phyloP scores from a whole-genome alignment of 2,113 vertebrate genomes.

The Tauraco erythrolophus region DNA sequence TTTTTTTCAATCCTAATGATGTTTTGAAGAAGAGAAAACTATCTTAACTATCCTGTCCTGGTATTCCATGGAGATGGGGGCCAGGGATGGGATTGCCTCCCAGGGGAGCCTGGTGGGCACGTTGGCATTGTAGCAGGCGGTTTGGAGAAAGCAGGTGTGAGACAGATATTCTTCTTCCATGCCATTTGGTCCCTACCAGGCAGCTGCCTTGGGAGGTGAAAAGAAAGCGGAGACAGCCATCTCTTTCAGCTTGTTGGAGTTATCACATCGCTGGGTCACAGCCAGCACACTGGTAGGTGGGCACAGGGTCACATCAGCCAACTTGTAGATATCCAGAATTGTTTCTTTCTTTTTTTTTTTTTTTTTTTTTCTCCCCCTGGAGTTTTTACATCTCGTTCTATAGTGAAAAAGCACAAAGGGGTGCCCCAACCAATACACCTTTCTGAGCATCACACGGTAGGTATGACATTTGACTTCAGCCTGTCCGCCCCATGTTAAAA shows the following conservation, averaged over 20 bases:
- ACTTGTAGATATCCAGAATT: neutral
- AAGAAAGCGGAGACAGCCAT: neutral
- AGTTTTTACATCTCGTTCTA: neutral
- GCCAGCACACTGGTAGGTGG: slow-evolving; percentile 47
- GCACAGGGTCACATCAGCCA: slow-evolving; percentile 56
- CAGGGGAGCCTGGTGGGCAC: neutral
- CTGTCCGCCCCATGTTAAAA: neutral
- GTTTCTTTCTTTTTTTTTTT: neutral
- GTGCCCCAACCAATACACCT: neutral
- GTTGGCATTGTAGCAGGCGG: neutral
- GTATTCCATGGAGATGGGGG: slow-evolving; percentile 43
- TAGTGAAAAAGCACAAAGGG: neutral
- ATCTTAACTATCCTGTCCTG: slow-evolving; percentile 57
- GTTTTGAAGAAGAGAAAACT: slow-evolving; percentile 61
- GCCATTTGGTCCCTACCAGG: slow-evolving; percentile 44
- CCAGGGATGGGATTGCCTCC: neutral
- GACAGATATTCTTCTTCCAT: slow-evolving; percentile 16
- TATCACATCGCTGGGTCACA: slow-evolving; percentile 31
- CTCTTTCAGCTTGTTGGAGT: slow-evolving; percentile 30
- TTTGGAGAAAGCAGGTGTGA: slow-evolving; percentile 46
- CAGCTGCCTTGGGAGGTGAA: slow-evolving; percentile 43
- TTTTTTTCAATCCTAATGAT: slow-evolving; percentile 70
- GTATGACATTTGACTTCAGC: neutral
- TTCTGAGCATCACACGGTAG: neutral
- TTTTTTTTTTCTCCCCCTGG: too few relatives aligned